These are phyloP conservation scores for Diabrotica balteata DNA, from an alignment of 2,888 invertebrate genomes.

Conservation along the genomic window DNA sequence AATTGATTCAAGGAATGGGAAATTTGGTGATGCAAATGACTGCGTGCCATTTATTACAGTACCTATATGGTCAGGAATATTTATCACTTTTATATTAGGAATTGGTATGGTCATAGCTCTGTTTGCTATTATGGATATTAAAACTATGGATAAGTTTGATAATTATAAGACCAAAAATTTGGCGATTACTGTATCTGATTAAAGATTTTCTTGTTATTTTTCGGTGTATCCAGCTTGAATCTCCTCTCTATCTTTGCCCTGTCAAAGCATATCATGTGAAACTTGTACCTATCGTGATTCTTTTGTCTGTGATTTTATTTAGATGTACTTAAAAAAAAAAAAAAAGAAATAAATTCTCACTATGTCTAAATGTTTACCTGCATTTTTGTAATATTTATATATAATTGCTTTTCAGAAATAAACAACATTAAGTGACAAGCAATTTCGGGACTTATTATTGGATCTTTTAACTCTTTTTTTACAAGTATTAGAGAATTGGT, in stretches of 20 bases:
- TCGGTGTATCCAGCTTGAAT: conserved; percentile 6
- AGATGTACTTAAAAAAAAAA: conserved; percentile 8
- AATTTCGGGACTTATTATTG: too few species aligned
- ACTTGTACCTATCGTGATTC: conserved; percentile 27
- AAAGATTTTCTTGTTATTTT: conserved; percentile 5
- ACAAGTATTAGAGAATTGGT: too few species aligned
- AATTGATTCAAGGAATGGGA: conserved; percentile 54
- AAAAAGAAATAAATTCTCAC: not conserved
- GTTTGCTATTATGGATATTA: conserved; percentile 74
- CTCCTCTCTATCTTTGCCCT: conserved; percentile 2
- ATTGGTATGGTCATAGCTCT: conserved; percentile 72
- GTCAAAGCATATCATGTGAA: conserved; percentile 20
- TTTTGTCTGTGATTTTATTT: conserved; percentile 34
- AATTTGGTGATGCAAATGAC: conserved; percentile 70
- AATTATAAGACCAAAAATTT: conserved; percentile 82
- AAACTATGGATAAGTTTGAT: conserved; percentile 84
- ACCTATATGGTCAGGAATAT: conserved; percentile 77
- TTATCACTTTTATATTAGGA: conserved; percentile 69
- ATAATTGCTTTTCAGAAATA: too few species aligned
- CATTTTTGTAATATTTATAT: too few species aligned
- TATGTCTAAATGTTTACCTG: not conserved
- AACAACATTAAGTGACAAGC: too few species aligned
- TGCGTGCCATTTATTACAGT: conserved; percentile 78
- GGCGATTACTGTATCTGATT: conserved; percentile 62
- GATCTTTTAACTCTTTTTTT: too few species aligned